phyloP scores from a whole-genome alignment of 2,797 vertebrate species.

The Sebastes matsubarae region DNA sequence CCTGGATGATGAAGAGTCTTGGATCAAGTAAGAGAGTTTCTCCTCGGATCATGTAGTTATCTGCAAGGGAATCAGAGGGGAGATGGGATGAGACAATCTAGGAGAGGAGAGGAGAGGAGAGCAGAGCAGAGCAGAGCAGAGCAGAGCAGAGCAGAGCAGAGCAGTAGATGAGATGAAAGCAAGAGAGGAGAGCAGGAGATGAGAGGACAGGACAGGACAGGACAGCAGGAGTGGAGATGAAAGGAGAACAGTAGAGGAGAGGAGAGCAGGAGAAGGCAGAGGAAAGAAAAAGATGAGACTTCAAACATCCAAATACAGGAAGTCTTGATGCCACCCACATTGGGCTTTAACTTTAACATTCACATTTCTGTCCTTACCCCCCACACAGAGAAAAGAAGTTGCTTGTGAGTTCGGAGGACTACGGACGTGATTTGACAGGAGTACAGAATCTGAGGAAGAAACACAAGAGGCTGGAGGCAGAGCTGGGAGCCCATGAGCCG shows the following conservation, averaged over 20 bases:
- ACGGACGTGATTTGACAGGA: constrained; percentile 96
- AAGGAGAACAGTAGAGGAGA: background rate
- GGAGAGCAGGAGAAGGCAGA: too few species aligned
- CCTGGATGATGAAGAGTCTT: constrained; percentile 97
- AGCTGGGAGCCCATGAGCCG: constrained; percentile 94
- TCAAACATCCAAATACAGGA: background rate
- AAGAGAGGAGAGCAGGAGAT: too few species aligned
- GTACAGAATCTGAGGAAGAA: constrained; percentile 99
- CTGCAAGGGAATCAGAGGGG: too few species aligned
- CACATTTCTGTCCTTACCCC: background rate
- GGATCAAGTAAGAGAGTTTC: constrained; percentile 91
- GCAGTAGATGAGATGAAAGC: too few species aligned
- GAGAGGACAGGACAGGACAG: too few species aligned
- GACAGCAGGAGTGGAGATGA: background rate
- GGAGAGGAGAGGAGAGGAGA: too few species aligned
- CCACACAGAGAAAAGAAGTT: constrained; percentile 93
- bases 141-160: background rate
- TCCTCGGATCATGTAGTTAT: background rate
- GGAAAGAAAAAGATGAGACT: background rate
- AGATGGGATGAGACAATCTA: background rate
- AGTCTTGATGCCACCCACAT: background rate
- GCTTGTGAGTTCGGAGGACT: constrained; percentile 97
- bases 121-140: too few species aligned
- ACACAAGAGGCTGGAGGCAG: constrained; percentile 97
- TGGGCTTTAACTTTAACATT: background rate